Evolutionary conservation across 2,797 vertebrate species (phyloP).

Genomic region (Leucoraja ocellata): DNA sequence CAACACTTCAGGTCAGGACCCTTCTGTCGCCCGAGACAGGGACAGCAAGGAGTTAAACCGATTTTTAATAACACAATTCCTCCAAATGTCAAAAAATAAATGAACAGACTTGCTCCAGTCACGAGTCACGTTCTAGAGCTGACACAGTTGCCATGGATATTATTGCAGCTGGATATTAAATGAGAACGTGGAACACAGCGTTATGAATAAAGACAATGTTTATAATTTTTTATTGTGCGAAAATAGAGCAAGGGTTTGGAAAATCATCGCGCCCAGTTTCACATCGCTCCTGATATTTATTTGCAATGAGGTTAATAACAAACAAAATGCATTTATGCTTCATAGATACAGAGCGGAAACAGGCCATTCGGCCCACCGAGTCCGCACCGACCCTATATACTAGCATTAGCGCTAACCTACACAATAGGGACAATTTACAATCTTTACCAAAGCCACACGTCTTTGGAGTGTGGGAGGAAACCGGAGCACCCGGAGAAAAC

Average conservation of each 20-base stretch:
- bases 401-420: too few species aligned
- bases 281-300: neutral
- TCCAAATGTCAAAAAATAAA: neutral
- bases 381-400: too few species aligned
- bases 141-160: conserved; percentile 14
- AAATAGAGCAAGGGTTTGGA: neutral
- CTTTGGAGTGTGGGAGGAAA: too few species aligned
- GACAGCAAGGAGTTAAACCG: neutral
- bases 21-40: too few species aligned
- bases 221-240: neutral
- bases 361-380: too few species aligned
- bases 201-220: neutral
- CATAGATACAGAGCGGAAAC: too few species aligned
- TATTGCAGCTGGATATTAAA: neutral
- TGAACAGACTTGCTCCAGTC: conserved; percentile 8
- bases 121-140: neutral
- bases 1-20: too few species aligned
- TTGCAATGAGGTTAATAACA: neutral
- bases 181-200: neutral
- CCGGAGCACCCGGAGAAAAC: too few species aligned
- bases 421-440: too few species aligned
- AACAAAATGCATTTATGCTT: neutral
- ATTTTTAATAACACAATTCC: neutral
- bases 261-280: neutral
- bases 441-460: too few species aligned